These are phyloP conservation scores for Otis tarda DNA, from an alignment of 2,113 vertebrate species.

Conservation along the genomic window DNA sequence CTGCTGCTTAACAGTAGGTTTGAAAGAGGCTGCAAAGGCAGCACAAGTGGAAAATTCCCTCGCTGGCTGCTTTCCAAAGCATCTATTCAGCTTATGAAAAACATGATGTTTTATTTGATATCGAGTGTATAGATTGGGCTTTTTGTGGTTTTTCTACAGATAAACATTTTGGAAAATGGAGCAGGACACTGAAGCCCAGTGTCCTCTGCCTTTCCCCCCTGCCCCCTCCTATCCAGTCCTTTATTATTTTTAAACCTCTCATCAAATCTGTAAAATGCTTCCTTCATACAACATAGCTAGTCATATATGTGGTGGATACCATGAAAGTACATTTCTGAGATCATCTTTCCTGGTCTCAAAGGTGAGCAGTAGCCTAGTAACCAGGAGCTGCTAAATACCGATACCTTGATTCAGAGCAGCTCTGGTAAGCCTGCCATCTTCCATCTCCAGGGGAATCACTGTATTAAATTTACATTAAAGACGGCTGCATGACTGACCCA, in stretches of 20 bases:
- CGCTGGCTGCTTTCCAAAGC: constrained; percentile 17
- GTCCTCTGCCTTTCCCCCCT: background rate
- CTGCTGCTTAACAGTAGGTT: constrained; percentile 47
- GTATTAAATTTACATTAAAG: constrained; percentile 64
- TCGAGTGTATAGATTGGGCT: background rate
- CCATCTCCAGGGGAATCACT: constrained; percentile 29
- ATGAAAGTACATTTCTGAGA: background rate
- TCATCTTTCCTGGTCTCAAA: constrained; percentile 7
- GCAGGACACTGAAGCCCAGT: background rate
- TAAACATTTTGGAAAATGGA: background rate
- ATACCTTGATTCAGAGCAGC: constrained; percentile 14
- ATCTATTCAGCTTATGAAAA: constrained; percentile 47
- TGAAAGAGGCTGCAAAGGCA: constrained; percentile 43
- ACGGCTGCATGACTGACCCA: constrained; percentile 23
- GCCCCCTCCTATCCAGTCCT: background rate
- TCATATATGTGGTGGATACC: background rate
- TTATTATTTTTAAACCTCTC: background rate
- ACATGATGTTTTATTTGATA: constrained; percentile 56
- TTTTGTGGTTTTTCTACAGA: background rate
- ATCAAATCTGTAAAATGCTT: background rate
- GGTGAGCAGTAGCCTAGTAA: constrained; percentile 26
- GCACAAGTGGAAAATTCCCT: constrained; percentile 61
- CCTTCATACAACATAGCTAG: background rate
- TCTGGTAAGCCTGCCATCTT: constrained; percentile 4
- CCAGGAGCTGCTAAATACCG: constrained; percentile 16